Evolutionary conservation across 2,113 vertebrate genomes (phyloP), one percentile per base, ranked within the genome.

Genomic region (Hypocryptadius cinnamomeus): DNA sequence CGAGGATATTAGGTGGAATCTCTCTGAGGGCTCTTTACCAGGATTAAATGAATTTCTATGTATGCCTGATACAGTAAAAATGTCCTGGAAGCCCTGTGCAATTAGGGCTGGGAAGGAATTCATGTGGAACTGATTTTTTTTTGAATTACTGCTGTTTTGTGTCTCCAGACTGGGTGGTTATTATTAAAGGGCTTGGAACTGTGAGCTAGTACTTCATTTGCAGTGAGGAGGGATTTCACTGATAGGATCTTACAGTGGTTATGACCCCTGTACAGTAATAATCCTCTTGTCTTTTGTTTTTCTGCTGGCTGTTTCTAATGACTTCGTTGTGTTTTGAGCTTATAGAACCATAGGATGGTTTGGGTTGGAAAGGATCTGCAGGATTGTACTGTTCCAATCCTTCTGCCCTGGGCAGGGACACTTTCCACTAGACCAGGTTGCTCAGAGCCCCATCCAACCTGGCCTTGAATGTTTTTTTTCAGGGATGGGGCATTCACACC

Each of bases 31-130:
- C 60, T 81, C 87, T 94, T 89, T 89, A 90, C 33, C 79, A 24
- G 85, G 81, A 93, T 93, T 60, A 80, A 94, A 8, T 87, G 76
- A 63, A 93, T 97, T 94, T 48, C 50, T 61, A 2, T 65, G 53
- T 89, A 20, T 65, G 59, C 30, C 60, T 56, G 48, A 71, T 66
- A 39, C 2, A 76, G 56, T 85, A 61, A 81, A 95, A 92, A 37
- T 0, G 12, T 81, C 50, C 27, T 83, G 44, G 76, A 74, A 76
- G 11, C 54, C 23, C 19, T n/a, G 22, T 70, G 71, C 37, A 54
- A 65, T 87, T 87, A 69, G 66, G 65, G n/a, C 42, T 71, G 70
- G 61, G 79, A 63, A 50, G 16, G 54, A 83, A 71, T 54, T 88
- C 16, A 20, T 23, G 37, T 25, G 21, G 11, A 69, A 15, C 45